phyloP scores from a whole-genome alignment of 2,888 invertebrate genomes.

The Andrena fulva region DNA sequence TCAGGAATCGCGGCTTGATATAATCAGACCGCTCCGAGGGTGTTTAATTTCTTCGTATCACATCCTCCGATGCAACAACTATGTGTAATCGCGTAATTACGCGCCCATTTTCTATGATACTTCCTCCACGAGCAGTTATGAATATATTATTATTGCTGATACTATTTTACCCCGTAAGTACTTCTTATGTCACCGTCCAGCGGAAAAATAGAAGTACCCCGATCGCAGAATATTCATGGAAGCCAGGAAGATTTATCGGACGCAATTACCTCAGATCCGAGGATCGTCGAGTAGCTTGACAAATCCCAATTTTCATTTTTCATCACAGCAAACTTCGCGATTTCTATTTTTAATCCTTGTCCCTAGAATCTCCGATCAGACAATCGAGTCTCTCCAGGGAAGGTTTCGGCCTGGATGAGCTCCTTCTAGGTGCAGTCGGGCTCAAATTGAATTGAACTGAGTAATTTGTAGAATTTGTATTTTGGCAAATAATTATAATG shows the following conservation, averaged over 20 bases:
- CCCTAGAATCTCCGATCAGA: not conserved
- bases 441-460: too few species aligned
- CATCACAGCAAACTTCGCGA: not conserved
- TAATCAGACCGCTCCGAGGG: constrained; percentile 21
- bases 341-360: not conserved
- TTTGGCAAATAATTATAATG: too few species aligned
- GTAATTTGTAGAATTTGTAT: too few species aligned
- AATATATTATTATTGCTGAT: not conserved
- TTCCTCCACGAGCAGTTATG: not conserved
- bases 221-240: not conserved
- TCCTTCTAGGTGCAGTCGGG: too few species aligned
- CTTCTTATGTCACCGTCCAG: not conserved
- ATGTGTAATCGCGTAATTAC: not conserved
- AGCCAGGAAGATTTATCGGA: not conserved
- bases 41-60: constrained; percentile 33
- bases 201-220: not conserved
- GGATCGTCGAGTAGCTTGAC: too few species aligned
- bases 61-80: constrained; percentile 13
- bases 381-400: not conserved
- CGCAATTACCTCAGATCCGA: too few species aligned
- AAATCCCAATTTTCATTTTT: not conserved
- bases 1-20: constrained; percentile 3
- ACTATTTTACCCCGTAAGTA: not conserved
- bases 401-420: not conserved
- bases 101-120: not conserved